phyloP scores from a whole-genome alignment of 2,113 vertebrate genomes.

The Brachyistius frenatus region DNA sequence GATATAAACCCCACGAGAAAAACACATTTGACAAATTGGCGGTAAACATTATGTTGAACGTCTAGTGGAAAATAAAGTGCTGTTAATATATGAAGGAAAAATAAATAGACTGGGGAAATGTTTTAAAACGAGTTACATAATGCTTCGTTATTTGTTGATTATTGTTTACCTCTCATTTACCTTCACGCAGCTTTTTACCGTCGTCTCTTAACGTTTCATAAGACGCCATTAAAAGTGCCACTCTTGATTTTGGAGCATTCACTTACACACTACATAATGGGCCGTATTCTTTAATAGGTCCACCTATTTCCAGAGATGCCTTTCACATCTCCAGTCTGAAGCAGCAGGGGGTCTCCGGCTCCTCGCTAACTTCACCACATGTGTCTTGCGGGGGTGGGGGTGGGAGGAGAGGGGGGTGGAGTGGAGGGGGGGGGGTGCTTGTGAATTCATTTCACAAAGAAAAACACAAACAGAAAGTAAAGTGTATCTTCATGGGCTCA shows the following conservation, averaged over 20 bases:
- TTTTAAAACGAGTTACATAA: no score
- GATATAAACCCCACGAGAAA: no score
- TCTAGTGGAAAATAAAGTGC: no score
- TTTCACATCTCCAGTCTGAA: constrained; percentile 24
- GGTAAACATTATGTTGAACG: no score
- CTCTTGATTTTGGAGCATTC: not conserved
- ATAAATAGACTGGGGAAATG: no score
- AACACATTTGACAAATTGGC: no score
- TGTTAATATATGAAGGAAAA: no score
- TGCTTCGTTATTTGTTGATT: no score
- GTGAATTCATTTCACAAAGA: not conserved
- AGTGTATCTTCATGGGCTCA: constrained; percentile 4
- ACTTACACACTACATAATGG: not conserved
- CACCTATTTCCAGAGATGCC: not conserved
- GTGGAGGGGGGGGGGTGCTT: not conserved
- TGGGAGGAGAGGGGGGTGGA: no score
- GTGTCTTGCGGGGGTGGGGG: not conserved
- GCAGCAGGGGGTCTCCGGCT: constrained; percentile 5
- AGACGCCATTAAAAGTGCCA: not conserved
- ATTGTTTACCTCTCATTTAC: no score
- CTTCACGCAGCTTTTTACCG: no score
- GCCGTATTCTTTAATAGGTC: not conserved
- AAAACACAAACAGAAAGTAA: constrained; percentile 15
- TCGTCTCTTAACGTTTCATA: no score
- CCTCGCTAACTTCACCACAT: constrained; percentile 26